These are phyloP conservation scores for Muschampia plurimacula DNA, from an alignment of 2,888 invertebrate species.

Conservation along the genomic window DNA sequence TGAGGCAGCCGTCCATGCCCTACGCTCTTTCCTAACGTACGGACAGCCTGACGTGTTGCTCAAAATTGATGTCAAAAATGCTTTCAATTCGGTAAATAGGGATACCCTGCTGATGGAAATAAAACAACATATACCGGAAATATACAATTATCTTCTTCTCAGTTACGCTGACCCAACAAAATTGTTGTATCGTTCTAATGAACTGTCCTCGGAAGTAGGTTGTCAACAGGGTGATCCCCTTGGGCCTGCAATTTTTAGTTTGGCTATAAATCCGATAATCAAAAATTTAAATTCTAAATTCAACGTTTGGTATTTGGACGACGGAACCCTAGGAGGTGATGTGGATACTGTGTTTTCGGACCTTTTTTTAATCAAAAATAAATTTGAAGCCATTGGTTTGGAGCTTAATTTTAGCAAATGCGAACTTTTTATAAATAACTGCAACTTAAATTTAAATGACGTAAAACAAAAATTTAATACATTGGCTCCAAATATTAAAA, in stretches of 20 bases:
- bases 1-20: constrained; percentile 21
- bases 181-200: constrained; percentile 6
- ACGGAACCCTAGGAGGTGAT: too few relatives aligned
- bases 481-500: too few relatives aligned
- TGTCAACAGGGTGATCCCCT: constrained; percentile 11
- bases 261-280: not conserved
- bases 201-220: not conserved
- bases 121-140: constrained; percentile 5
- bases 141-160: not conserved
- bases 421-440: too few relatives aligned
- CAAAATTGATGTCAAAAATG: constrained; percentile 21
- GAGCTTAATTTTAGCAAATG: too few relatives aligned
- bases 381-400: too few relatives aligned
- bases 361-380: too few relatives aligned
- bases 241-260: constrained; percentile 8
- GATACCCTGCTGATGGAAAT: not conserved
- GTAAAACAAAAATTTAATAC: too few relatives aligned
- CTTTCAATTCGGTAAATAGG: constrained; percentile 4
- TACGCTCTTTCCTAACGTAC: constrained; percentile 10
- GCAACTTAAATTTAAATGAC: too few relatives aligned
- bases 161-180: not conserved
- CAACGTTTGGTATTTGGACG: too few relatives aligned
- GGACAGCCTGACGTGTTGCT: not conserved
- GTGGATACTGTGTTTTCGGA: too few relatives aligned
- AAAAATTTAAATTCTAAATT: too few relatives aligned